phyloP scores from a whole-genome alignment of 35 echinoderm and acorn worm genomes.

The Hemicentrotus pulcherrimus region DNA sequence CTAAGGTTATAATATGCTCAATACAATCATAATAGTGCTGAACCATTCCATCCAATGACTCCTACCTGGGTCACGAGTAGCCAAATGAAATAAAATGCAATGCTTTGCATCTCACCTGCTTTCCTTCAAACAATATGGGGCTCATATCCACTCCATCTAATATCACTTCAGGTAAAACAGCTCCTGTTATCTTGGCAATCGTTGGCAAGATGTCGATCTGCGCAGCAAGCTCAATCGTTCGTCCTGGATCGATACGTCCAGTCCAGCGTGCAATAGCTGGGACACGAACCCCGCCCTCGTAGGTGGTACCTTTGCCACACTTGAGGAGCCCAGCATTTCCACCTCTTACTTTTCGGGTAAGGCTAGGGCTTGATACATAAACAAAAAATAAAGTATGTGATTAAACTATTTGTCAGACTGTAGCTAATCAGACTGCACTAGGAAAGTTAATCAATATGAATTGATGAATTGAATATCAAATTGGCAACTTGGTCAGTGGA shows the following conservation, averaged over 20 bases:
- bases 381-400: background rate
- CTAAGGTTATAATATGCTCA: too few species aligned
- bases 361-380: constrained; percentile 44
- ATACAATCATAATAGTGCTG: too few species aligned
- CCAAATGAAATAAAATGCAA: background rate
- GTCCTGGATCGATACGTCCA: constrained; percentile 57
- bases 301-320: constrained; percentile 77
- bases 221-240: constrained; percentile 54
- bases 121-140: constrained; percentile 32
- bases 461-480: too few species aligned
- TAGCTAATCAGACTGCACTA: too few species aligned
- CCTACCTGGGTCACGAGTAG: too few species aligned
- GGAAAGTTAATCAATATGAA: too few species aligned
- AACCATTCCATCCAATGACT: too few species aligned
- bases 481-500: too few species aligned
- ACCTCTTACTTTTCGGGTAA: constrained; percentile 34
- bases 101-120: constrained; percentile 14
- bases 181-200: constrained; percentile 59
- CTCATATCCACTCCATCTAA: constrained; percentile 72
- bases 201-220: constrained; percentile 65
- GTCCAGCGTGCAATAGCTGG: constrained; percentile 69
- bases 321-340: constrained; percentile 71
- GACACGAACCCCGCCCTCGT: constrained; percentile 66
- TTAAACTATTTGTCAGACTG: background rate
- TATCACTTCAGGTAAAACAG: constrained; percentile 44